Evolutionary conservation across 1,140 invertebrate genomes (phyloP).

Genomic region (Drosophila malerkotliana): DNA sequence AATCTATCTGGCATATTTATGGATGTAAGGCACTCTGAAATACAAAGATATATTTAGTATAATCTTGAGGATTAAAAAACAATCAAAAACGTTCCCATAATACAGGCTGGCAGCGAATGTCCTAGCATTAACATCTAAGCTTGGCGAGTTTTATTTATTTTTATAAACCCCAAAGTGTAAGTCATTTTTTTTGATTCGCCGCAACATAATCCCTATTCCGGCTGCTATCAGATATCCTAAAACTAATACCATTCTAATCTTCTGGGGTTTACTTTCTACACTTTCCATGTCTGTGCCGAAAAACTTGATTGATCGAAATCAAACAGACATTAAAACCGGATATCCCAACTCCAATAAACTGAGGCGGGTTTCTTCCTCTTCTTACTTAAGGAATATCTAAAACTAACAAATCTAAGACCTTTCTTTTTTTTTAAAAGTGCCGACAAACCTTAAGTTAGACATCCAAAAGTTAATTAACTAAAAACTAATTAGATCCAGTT

Average conservation of each 20-base stretch:
- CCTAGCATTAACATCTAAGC: background rate
- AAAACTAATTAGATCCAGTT: constrained; percentile 18
- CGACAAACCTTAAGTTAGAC: background rate
- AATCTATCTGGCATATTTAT: constrained; percentile 80
- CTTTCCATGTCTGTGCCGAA: background rate
- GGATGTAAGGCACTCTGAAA: constrained; percentile 51
- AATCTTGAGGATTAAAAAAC: constrained; percentile 7
- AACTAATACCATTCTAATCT: background rate
- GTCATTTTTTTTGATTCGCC: background rate
- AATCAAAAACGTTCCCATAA: constrained; percentile 30
- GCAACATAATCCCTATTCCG: background rate
- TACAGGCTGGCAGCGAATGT: background rate
- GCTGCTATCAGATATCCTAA: background rate
- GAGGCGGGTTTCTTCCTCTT: background rate
- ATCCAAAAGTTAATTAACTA: background rate
- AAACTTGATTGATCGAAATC: constrained; percentile 1
- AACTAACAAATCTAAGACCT: background rate
- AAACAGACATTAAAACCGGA: background rate
- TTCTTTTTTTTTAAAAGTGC: background rate
- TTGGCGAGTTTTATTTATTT: too few species aligned
- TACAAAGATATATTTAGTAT: constrained; percentile 2
- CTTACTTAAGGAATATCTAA: background rate
- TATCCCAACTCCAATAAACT: background rate
- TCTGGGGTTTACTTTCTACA: background rate
- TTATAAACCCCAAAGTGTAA: too few species aligned